Percentiles rank a stretch among this genome's conserved stretches.
phyloP scores from a whole-genome alignment of 2,888 invertebrate genomes.

The Oxyteleia sp. region DNA sequence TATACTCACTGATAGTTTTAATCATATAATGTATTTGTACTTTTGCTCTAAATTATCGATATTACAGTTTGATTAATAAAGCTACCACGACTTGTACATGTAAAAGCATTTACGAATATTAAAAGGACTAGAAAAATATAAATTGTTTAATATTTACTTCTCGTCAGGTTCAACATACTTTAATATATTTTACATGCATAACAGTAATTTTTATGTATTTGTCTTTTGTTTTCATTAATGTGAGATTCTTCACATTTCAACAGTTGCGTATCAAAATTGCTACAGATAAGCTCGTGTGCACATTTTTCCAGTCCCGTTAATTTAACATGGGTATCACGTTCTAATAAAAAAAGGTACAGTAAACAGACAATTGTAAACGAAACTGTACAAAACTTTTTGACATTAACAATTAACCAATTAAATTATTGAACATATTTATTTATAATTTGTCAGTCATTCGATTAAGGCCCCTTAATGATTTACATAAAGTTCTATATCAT shows the following conservation, averaged over 20 bases:
- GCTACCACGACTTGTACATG: constrained; percentile 26
- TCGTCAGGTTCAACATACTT: neutral
- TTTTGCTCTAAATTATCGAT: constrained; percentile 5
- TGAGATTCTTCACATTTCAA: too few relatives aligned
- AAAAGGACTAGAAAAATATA: constrained; percentile 40
- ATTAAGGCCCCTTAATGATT: constrained; percentile 12
- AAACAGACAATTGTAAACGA: constrained; percentile 22
- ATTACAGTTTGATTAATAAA: constrained; percentile 26
- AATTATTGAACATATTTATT: constrained; percentile 17
- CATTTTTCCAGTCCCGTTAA: constrained; percentile 33
- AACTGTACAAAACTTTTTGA: constrained; percentile 30
- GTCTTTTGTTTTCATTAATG: too few relatives aligned
- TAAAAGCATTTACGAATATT: constrained; percentile 20
- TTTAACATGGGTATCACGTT: constrained; percentile 13
- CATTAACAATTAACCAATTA: constrained; percentile 10
- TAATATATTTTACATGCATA: neutral
- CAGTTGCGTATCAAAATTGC: too few relatives aligned
- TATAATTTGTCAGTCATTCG: constrained; percentile 42
- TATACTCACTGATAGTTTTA: too few relatives aligned
- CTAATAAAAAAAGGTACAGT: constrained; percentile 33
- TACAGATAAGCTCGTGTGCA: neutral
- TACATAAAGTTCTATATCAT: constrained; percentile 7
- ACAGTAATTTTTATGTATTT: neutral
- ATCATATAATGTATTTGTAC: neutral
- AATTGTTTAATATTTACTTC: neutral